Base-by-base conservation (phyloP, 2,113 vertebrate genomes). In the Xiphophorus hellerii region DNA sequence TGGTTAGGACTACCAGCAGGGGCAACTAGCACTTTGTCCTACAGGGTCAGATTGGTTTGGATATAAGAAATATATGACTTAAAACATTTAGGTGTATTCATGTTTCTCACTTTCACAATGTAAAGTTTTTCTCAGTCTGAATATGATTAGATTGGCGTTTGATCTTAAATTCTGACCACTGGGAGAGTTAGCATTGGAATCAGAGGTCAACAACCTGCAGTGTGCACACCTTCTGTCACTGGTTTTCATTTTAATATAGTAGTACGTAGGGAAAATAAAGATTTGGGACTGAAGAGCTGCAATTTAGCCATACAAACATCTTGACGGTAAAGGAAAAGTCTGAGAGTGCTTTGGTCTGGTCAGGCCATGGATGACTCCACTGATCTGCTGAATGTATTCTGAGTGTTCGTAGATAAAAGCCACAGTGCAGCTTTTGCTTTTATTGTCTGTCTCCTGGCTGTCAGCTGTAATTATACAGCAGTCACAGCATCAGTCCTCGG, bases 381-480 rank as follows among this genome's bases (percentile, higher is more conserved):
- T 39, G 60, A 74, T 80, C 66, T 31, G 54, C 5, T 66, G 28
- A 20, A 73, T 82, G 70, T 27, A 71, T 84, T 81, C 69, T 31
- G 64, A 71, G 39, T 68, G 54, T 77, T 76, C 54, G 20, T 0
- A 66, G 74, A 78, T 83, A 82, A 88, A 81, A 83, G 74, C 80
- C 31, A 22, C 61, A 37, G 68, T 20, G 28, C 72, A 51, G 64
- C 69, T 25, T 39, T 30, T 74, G 69, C 82, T 78, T 82, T 79
- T 81, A 81, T 85, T 69, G 66, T 76, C 77, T 71, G 71, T 77
- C 77, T 82, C 71, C 66, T 44, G 61, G 64, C 80, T 75, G 84
- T 83, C 86, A 86, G 2, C 82, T 71, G 3, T 90, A 83, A 90
- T 90, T 90, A 85, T 61, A 81, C 3, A 80, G 84, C 82, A 73